Conservation (phyloP, 2,888 invertebrate genomes). For the Mesoligia furuncula region DNA sequence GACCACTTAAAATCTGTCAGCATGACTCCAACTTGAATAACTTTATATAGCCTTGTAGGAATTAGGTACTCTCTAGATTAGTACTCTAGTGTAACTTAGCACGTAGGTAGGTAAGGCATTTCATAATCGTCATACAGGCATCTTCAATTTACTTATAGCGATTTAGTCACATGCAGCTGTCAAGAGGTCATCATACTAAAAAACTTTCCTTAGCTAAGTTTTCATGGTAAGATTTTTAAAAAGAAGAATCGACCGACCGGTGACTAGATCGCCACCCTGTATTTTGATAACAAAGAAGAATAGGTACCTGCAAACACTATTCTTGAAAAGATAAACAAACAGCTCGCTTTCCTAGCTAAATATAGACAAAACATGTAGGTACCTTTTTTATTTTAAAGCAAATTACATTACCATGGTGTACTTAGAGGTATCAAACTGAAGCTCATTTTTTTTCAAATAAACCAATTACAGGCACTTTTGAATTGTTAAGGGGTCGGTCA, state of each 20-base stretch:
- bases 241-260: background rate
- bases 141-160: background rate
- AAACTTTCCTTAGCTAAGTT: background rate
- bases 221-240: background rate
- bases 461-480: too few relatives aligned
- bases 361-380: background rate
- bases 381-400: background rate
- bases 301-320: background rate
- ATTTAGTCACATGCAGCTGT: background rate
- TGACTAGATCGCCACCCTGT: background rate
- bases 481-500: too few relatives aligned
- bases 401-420: background rate
- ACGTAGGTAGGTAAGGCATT: background rate
- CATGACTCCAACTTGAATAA: background rate
- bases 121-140: background rate
- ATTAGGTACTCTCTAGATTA: background rate
- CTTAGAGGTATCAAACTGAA: too few relatives aligned
- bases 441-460: too few relatives aligned
- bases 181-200: background rate
- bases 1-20: background rate
- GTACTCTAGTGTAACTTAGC: background rate
- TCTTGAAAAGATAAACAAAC: background rate
- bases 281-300: background rate
- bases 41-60: background rate
- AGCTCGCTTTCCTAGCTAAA: background rate